Conservation (phyloP, 1,140 invertebrate genomes). For the Sarcophaga peregrina region DNA sequence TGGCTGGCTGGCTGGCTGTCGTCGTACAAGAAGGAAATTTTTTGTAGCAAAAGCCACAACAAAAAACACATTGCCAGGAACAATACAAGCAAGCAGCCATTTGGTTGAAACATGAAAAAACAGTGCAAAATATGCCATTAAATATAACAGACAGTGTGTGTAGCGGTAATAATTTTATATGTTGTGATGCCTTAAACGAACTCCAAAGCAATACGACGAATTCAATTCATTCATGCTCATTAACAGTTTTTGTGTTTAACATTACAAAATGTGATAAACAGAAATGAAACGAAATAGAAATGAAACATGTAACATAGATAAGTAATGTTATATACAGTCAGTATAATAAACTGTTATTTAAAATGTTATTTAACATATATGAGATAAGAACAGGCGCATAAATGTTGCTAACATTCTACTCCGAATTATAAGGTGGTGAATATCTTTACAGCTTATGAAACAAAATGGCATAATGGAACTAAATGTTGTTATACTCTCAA, state of each 20-base stretch:
- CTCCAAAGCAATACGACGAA: conserved; percentile 33
- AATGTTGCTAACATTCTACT: neutral
- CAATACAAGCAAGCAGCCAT: too few species aligned
- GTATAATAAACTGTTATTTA: neutral
- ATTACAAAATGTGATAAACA: neutral
- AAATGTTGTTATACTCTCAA: neutral
- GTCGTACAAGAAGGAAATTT: too few species aligned
- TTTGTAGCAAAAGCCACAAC: too few species aligned
- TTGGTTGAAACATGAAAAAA: neutral
- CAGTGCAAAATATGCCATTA: conserved; percentile 38
- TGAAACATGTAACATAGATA: neutral
- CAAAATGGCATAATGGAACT: neutral
- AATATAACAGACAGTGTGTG: neutral
- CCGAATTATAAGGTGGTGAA: neutral
- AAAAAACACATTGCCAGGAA: too few species aligned
- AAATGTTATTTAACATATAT: neutral
- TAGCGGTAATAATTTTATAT: conserved; percentile 31
- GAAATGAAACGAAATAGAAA: conserved; percentile 20
- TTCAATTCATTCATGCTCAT: neutral
- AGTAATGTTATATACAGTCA: neutral
- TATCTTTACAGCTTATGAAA: neutral
- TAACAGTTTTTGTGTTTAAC: neutral
- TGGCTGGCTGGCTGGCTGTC: too few species aligned
- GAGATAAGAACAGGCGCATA: neutral
- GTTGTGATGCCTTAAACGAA: neutral